These are phyloP conservation scores for Lasioglossum figueresi DNA, from an alignment of 2,888 invertebrate species.

Conservation along the genomic window DNA sequence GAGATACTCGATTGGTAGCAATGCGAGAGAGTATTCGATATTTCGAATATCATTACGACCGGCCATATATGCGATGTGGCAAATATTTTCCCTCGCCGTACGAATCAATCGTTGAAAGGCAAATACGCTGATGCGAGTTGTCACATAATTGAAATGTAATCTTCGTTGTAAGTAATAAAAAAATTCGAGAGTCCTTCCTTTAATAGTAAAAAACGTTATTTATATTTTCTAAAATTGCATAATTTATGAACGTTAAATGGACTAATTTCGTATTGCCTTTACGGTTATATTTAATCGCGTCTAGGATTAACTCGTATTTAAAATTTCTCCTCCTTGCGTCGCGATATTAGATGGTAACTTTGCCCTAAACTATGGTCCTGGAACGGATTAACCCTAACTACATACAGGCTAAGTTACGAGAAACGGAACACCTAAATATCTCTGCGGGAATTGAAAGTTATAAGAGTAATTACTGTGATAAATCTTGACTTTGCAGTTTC, in stretches of 20 bases:
- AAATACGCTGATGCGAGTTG: not conserved
- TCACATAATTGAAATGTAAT: not conserved
- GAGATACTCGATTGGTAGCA: not conserved
- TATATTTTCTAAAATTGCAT: not conserved
- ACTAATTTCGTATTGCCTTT: not conserved
- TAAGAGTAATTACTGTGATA: not conserved
- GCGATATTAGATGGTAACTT: not conserved
- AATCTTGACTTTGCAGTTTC: not conserved
- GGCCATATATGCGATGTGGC: not conserved
- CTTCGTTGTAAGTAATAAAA: not conserved
- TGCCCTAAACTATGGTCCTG: not conserved
- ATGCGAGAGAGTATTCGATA: not conserved
- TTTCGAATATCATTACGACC: not conserved
- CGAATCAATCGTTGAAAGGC: not conserved
- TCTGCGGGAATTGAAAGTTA: slow-evolving; percentile 1
- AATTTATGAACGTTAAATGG: not conserved
- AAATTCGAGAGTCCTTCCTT: not conserved
- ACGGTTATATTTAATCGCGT: not conserved
- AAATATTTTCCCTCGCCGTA: not conserved
- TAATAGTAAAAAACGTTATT: too few species aligned
- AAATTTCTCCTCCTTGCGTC: not conserved
- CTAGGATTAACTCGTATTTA: not conserved
- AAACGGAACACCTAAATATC: slow-evolving; percentile 5
- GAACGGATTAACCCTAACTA: not conserved
- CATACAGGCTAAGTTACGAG: not conserved